Conservation (phyloP, 2,888 invertebrate species). For the Mesorhabditis belari region DNA sequence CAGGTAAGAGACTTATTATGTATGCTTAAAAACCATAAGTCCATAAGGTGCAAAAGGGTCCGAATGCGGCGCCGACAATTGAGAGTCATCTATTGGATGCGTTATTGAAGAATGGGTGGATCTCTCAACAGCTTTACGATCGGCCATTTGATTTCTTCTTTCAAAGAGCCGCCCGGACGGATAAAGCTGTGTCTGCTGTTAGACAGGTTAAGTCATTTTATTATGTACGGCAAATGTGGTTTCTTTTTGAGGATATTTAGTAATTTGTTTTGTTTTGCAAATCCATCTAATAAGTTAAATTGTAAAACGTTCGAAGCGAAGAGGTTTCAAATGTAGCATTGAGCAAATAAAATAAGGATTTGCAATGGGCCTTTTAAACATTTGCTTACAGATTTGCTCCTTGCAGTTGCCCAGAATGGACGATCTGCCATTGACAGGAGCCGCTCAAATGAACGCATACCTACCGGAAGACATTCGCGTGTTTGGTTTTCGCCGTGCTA, state of each 20-base stretch:
- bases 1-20: too few species aligned
- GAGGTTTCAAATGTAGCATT: too few species aligned
- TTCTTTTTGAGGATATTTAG: too few species aligned
- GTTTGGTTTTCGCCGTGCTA: constrained; percentile 12
- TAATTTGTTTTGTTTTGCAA: too few species aligned
- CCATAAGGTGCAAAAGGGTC: constrained; percentile 17
- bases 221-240: too few species aligned
- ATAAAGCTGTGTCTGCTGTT: constrained; percentile 65
- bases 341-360: too few species aligned
- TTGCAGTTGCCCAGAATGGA: constrained; percentile 70
- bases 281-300: too few species aligned
- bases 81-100: constrained; percentile 83
- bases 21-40: too few species aligned
- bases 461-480: constrained; percentile 74
- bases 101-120: constrained; percentile 71
- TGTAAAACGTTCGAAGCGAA: too few species aligned
- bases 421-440: constrained; percentile 51
- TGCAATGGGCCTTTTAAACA: too few species aligned
- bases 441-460: constrained; percentile 63
- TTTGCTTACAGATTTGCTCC: constrained; percentile 63
- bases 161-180: constrained; percentile 82
- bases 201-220: too few species aligned
- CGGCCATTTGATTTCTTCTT: constrained; percentile 60
- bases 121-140: constrained; percentile 72
- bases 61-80: constrained; percentile 64